Evolutionary conservation across 2,797 vertebrate genomes (phyloP), one percentile per base, ranked within the genome.

Genomic region (Clarias pachynema): DNA sequence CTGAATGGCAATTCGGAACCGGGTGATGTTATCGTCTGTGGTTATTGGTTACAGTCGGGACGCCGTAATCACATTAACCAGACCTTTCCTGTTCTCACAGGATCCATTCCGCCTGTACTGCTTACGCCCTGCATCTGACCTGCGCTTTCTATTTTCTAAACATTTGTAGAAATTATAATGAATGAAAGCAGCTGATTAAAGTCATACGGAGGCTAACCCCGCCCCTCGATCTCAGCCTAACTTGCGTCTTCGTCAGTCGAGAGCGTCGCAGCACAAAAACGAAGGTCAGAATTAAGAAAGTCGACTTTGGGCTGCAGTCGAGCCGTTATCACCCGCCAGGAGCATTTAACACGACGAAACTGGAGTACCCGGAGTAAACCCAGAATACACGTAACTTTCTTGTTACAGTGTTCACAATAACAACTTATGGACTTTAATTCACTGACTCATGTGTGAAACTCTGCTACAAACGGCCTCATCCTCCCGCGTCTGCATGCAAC

Each of bases 41-140:
- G 20, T 81, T 85, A 85, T 81, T 81, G 84, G 68, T 85, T 81
- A 20, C 84, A 85, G 84, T 73, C 10, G 78, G 79, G 26, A 74
- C 34, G 53, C 34, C 40, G 31, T 73, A 85, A 85, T 81, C 78
- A 85, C 84, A 81, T 81, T 81, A 81, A 85, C 49, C 56, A 57
- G 40, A 63, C 53, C 66, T 68, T 81, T 87, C 69, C 78, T 87
- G 77, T 59, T 82, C 62, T 85, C n/a, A 34, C 24, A 72, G 78
- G n/a, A 70, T 72, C 37, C n/a, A 68, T 49, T 1, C 34, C 79
- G 31, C 53, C n/a, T 26, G 26, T 9, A 40, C 16, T 26, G 56
- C 75, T 29, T 44, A 34, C 79, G 31, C 37, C 56, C 29, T 60
- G 49, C 29, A 15, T 57, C 65, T 24, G 6, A 16, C 70, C 75